phyloP scores from a whole-genome alignment of 2,797 vertebrate species.

The Onychomys arenicola region DNA sequence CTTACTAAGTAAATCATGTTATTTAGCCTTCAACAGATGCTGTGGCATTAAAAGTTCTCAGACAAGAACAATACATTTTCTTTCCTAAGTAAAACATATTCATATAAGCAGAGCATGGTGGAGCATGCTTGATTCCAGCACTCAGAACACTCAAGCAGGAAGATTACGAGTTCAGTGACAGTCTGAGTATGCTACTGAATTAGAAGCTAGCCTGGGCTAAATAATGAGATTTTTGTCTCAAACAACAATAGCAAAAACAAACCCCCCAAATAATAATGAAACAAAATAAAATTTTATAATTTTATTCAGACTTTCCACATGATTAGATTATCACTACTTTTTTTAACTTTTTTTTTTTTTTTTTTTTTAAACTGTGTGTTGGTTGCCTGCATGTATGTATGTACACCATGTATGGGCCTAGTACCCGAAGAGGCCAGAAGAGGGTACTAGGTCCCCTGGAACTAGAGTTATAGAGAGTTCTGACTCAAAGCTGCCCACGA shows the following conservation, averaged over 20 bases:
- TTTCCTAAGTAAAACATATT: neutral
- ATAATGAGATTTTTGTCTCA: neutral
- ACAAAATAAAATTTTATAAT: neutral
- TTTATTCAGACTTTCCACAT: neutral
- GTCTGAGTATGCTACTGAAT: neutral
- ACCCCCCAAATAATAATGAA: neutral
- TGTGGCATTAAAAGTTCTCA: neutral
- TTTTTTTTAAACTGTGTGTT: neutral
- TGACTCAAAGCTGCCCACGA: neutral
- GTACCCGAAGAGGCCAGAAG: neutral
- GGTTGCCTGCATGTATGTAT: neutral
- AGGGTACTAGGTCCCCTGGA: neutral
- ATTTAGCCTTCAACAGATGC: constrained; percentile 12
- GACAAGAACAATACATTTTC: constrained; percentile 27
- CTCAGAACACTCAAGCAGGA: neutral
- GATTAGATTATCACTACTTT: neutral
- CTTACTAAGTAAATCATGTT: constrained; percentile 30
- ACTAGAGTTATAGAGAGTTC: neutral
- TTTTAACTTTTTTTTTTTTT: neutral
- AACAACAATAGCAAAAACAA: neutral
- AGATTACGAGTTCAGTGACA: neutral
- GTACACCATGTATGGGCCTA: neutral
- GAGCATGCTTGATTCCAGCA: neutral
- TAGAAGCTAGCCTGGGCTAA: neutral
- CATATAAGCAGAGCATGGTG: neutral